Evolutionary conservation across 2,888 invertebrate genomes (phyloP).

Genomic region (Didymodactylos carnosus): DNA sequence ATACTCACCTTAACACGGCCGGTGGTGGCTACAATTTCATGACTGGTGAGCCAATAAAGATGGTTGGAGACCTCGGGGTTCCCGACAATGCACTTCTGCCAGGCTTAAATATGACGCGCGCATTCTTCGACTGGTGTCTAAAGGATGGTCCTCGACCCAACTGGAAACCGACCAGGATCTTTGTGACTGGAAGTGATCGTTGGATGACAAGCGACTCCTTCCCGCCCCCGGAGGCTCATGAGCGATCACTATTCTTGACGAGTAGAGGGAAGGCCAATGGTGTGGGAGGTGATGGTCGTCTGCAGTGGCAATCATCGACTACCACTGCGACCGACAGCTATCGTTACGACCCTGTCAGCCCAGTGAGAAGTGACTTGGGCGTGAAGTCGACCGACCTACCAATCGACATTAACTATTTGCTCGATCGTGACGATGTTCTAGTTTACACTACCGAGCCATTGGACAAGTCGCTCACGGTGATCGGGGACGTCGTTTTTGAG

Average conservation of each 20-base stretch:
- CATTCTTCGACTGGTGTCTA: constrained; percentile 10
- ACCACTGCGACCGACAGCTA: background rate
- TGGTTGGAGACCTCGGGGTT: background rate
- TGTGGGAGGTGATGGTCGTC: background rate
- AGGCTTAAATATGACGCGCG: constrained; percentile 6
- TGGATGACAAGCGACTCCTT: background rate
- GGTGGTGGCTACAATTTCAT: background rate
- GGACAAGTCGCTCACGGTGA: background rate
- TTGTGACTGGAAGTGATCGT: background rate
- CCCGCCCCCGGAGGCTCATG: background rate
- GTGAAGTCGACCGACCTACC: background rate
- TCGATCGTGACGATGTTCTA: background rate
- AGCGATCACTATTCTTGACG: background rate
- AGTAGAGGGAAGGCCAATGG: background rate
- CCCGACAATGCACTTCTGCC: background rate
- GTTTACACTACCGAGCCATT: background rate
- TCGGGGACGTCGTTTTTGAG: background rate
- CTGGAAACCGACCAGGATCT: background rate
- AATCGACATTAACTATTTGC: background rate
- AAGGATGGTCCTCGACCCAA: background rate
- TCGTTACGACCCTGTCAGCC: background rate
- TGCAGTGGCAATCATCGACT: background rate
- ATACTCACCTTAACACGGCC: background rate
- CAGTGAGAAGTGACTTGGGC: background rate
- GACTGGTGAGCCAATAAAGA: background rate